Evolutionary conservation across 2,888 invertebrate genomes (phyloP), one percentile per base, ranked within the genome.

Genomic region (Cryptocephalus primarius): DNA sequence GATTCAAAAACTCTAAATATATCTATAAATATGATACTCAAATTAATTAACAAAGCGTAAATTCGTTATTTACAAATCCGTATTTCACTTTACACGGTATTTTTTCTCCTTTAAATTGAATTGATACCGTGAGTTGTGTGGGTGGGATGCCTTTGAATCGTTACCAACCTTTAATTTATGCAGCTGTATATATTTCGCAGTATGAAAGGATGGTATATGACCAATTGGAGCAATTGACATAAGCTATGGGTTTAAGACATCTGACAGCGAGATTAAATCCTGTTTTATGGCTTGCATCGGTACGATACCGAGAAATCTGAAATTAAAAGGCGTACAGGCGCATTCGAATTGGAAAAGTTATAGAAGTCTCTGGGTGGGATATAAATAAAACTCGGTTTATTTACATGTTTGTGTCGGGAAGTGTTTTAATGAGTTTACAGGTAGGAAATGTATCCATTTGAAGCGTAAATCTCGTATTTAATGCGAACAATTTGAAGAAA

Each of bases 201-300:
- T 36, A 36, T 36, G 36, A 36, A 36, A 12, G 36, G 12, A 36
- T 36, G 6, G 36, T 36, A 36, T 36, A 36, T 40, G 48, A 46
- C 46, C 52, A 50, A 50, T 50, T 48, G 52, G 48, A 46, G 42
- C 46, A 39, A 50, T 52, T 52, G 52, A 52, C 52, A 50, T 49
- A 50, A 46, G 40, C 33, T 9, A 42, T 34, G 12, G 31, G 10
- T 12, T 36, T 12, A 36, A 36, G 36, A 36, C 36, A 36, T 36
- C 38, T 34, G 46, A 54, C 54, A 49, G 54, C 45, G 45, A 49
- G 53, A 53, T 55, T 53, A 55, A 55, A 55, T 53, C 55, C 55
- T 53, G 49, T 48, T 55, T 53, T 55, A 55, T 55, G 22, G 22
- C 22, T 22, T 46, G 47, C 53, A 41, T 40, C 53, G 48, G 36